These are phyloP conservation scores for Apotomis turbidana DNA, from an alignment of 2,888 invertebrate species.

Conservation along the genomic window DNA sequence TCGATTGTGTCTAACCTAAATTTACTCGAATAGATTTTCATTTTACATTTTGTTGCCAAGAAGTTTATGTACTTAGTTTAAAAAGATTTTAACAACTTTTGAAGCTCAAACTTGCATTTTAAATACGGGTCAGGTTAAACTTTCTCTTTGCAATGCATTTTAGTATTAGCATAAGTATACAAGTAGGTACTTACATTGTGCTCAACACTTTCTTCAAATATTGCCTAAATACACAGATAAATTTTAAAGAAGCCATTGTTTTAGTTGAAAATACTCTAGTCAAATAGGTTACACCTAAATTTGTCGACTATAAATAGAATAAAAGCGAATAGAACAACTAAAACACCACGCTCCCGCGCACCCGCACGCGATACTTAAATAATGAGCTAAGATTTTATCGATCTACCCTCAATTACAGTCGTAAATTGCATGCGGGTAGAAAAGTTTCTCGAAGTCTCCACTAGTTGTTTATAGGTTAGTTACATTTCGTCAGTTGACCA, in stretches of 20 bases:
- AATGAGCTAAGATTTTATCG: conserved; percentile 15
- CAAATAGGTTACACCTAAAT: conserved; percentile 37
- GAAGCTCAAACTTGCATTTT: background rate
- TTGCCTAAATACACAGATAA: conserved; percentile 56
- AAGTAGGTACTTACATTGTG: conserved; percentile 63
- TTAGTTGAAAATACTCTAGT: conserved; percentile 14
- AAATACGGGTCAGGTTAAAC: conserved; percentile 4
- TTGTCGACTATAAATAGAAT: conserved; percentile 17
- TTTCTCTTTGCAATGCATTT: conserved; percentile 24
- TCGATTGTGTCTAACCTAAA: conserved; percentile 22
- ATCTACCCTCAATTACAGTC: conserved; percentile 25
- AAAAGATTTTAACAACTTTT: conserved; percentile 6
- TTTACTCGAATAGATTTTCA: conserved; percentile 1
- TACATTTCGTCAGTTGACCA: no score
- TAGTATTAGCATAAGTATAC: conserved; percentile 14
- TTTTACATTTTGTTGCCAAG: conserved; percentile 10
- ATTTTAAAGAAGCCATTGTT: conserved; percentile 34
- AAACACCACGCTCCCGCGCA: conserved; percentile 1
- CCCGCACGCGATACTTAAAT: conserved; percentile 6
- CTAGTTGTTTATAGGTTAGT: background rate
- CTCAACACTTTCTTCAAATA: conserved; percentile 62
- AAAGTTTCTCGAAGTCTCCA: background rate
- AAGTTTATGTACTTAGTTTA: background rate
- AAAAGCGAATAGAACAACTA: conserved; percentile 11
- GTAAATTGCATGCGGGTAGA: conserved; percentile 31